Evolutionary conservation across 2,113 vertebrate species (phyloP).

Genomic region (Sciurus niger): DNA sequence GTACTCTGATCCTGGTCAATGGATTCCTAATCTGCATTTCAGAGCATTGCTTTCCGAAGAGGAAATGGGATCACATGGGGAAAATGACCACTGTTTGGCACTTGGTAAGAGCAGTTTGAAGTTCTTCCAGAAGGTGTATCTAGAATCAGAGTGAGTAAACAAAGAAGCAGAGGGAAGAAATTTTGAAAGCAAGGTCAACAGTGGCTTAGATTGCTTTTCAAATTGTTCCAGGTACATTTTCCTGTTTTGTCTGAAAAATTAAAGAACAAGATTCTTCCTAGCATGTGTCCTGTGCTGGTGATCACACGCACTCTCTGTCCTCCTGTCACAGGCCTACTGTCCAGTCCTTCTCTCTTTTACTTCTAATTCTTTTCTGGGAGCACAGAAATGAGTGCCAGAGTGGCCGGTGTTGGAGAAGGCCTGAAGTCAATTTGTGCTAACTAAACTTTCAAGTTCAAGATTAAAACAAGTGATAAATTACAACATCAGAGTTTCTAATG

Average conservation of each 20-base stretch:
- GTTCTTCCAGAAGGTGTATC: not conserved
- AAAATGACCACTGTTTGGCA: not conserved
- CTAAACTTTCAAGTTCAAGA: not conserved
- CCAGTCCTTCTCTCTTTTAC: not conserved
- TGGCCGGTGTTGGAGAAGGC: too few species aligned
- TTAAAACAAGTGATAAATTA: not conserved
- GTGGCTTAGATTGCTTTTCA: not conserved
- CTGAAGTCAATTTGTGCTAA: not conserved
- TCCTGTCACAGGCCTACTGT: rapidly evolving
- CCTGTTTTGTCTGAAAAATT: not conserved
- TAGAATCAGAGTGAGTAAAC: not conserved
- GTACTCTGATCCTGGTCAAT: not conserved
- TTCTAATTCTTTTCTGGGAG: not conserved
- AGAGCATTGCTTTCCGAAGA: not conserved
- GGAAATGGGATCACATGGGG: not conserved
- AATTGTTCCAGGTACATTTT: not conserved
- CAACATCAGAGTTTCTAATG: not conserved
- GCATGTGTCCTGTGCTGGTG: rapidly evolving
- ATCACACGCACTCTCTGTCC: rapidly evolving
- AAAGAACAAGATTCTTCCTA: not conserved
- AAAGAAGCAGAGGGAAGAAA: not conserved
- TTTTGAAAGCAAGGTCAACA: not conserved
- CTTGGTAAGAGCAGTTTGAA: not conserved
- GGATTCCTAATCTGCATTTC: not conserved
- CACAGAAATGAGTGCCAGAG: not conserved